Evolutionary conservation across 2,797 vertebrate species (phyloP).

Genomic region (Sebastes reedi): DNA sequence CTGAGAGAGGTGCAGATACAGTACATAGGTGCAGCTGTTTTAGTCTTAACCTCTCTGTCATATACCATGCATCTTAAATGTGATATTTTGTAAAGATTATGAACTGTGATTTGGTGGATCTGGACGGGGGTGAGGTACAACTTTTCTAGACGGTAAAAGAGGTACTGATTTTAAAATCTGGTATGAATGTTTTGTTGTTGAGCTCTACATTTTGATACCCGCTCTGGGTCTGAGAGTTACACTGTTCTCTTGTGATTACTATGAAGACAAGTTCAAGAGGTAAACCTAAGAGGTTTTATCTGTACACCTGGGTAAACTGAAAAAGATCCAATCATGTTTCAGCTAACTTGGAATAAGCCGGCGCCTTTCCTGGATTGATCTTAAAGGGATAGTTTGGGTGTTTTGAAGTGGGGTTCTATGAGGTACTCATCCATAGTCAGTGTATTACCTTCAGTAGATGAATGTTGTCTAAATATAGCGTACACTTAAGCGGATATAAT

Average conservation of each 20-base stretch:
- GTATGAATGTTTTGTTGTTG: background rate
- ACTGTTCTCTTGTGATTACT: background rate
- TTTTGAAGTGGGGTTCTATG: no score
- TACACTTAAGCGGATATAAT: no score
- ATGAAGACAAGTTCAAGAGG: background rate
- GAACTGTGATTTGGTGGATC: background rate
- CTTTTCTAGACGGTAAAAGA: background rate
- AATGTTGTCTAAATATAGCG: no score
- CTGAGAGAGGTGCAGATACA: background rate
- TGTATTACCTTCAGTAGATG: no score
- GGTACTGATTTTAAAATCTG: background rate
- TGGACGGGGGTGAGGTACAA: background rate
- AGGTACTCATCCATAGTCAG: no score
- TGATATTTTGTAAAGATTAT: background rate
- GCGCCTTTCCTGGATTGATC: background rate
- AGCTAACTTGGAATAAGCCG: background rate
- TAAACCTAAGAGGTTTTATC: background rate
- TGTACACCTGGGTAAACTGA: background rate
- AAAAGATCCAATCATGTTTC: background rate
- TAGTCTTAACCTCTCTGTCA: background rate
- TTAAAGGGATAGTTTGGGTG: background rate
- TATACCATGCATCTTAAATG: background rate
- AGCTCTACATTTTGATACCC: background rate
- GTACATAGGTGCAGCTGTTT: background rate
- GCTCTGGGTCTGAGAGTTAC: background rate